A percentile compares a stretch with the other conserved stretches of the same genome.
Evolutionary conservation across 2,113 vertebrate genomes (phyloP).

Genomic region (Vulpes lagopus): DNA sequence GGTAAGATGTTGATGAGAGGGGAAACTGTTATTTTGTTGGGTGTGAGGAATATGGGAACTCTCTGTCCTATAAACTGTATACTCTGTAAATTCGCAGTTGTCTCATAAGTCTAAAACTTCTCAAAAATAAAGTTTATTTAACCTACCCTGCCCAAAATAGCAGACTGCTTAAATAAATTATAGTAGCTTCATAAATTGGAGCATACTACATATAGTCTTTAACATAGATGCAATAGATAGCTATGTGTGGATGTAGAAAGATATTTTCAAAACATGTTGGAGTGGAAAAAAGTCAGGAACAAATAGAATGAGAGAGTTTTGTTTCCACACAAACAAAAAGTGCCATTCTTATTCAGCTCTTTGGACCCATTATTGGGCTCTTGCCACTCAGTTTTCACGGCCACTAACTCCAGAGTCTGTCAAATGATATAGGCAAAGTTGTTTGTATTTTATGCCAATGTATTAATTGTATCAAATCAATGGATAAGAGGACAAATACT

Average conservation of each 20-base stretch:
- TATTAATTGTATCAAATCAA: not conserved
- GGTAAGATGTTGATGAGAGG: not conserved
- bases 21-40: not conserved
- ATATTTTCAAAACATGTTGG: conserved; percentile 4
- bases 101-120: not conserved
- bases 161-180: not conserved
- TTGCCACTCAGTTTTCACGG: not conserved
- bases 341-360: not conserved
- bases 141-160: not conserved
- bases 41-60: not conserved
- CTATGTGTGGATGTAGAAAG: not conserved
- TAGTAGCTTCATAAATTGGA: not conserved
- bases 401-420: not conserved
- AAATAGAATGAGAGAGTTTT: not conserved
- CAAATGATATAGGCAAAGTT: not conserved
- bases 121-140: conserved; percentile 17
- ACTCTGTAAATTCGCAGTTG: not conserved
- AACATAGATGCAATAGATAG: not conserved
- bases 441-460: not conserved
- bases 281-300: conserved; percentile 6
- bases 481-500: not conserved
- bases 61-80: not conserved
- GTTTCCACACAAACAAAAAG: conserved; percentile 18
- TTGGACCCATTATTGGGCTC: not conserved
- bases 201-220: not conserved